Evolutionary conservation across 2,888 invertebrate genomes (phyloP).

Genomic region (Clistopyga incitator): DNA sequence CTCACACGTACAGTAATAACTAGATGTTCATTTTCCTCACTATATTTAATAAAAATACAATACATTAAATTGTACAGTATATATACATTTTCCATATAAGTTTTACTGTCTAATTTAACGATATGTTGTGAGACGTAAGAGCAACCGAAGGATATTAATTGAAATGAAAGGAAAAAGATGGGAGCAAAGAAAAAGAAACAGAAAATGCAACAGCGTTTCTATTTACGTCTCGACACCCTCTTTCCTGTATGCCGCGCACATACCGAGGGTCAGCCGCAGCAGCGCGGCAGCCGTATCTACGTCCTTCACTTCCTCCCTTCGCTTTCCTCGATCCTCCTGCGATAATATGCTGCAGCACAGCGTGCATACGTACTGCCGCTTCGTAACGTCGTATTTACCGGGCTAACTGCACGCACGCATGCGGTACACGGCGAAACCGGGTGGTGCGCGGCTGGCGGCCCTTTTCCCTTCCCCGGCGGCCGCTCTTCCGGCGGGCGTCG

Average conservation of each 20-base stretch:
- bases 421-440: constrained; percentile 37
- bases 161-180: not conserved
- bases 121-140: not conserved
- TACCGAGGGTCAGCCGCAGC: constrained; percentile 66
- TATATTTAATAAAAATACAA: too few relatives aligned
- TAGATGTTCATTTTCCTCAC: too few relatives aligned
- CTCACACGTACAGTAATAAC: too few relatives aligned
- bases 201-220: constrained; percentile 69
- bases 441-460: constrained; percentile 55
- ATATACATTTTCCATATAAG: too few relatives aligned
- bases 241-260: constrained; percentile 72
- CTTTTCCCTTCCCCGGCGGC: constrained; percentile 60
- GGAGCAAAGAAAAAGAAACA: not conserved
- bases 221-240: constrained; percentile 79
- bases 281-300: constrained; percentile 42
- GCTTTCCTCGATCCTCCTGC: constrained; percentile 28
- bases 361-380: not conserved
- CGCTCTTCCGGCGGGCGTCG: constrained; percentile 65
- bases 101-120: too few relatives aligned
- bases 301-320: constrained; percentile 49
- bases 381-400: not conserved
- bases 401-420: constrained; percentile 36
- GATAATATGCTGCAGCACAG: constrained; percentile 20
- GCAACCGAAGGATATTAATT: not conserved
- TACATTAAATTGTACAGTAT: too few relatives aligned